These are phyloP conservation scores for Platysteira castanea DNA, from an alignment of 2,113 vertebrate species.

Conservation along the genomic window DNA sequence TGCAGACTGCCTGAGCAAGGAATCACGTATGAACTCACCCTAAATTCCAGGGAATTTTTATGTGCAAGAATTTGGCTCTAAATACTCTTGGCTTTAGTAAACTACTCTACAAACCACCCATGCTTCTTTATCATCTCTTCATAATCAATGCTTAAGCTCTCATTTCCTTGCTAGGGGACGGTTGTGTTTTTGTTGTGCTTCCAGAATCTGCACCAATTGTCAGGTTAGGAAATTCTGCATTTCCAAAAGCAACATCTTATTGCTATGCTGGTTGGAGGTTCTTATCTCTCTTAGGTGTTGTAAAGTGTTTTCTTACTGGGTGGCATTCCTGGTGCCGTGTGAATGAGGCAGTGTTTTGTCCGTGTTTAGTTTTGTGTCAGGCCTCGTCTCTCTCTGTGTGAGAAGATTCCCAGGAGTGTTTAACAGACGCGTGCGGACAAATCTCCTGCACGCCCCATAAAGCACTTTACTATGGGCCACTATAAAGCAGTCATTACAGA, in stretches of 20 bases:
- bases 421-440: slow-evolving; percentile 58
- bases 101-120: neutral
- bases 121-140: neutral
- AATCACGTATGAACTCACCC: neutral
- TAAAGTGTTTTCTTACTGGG: slow-evolving; percentile 62
- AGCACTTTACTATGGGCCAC: slow-evolving; percentile 53
- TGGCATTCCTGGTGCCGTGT: slow-evolving; percentile 46
- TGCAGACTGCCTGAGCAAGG: neutral
- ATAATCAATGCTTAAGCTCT: neutral
- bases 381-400: slow-evolving; percentile 32
- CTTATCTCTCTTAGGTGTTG: slow-evolving; percentile 32
- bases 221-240: slow-evolving; percentile 1
- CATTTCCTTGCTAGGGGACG: neutral
- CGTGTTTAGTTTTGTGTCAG: slow-evolving; percentile 26
- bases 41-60: neutral
- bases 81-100: neutral
- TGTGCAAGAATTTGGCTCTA: neutral
- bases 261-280: neutral
- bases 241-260: neutral
- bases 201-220: neutral
- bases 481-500: slow-evolving; percentile 58
- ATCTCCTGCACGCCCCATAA: slow-evolving; percentile 59
- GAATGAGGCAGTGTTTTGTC: slow-evolving; percentile 43
- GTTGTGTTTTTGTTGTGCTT: neutral
- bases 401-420: slow-evolving; percentile 67